Evolutionary conservation across 1,140 invertebrate genomes (phyloP).

Genomic region (Trypoxylus dichotomus): DNA sequence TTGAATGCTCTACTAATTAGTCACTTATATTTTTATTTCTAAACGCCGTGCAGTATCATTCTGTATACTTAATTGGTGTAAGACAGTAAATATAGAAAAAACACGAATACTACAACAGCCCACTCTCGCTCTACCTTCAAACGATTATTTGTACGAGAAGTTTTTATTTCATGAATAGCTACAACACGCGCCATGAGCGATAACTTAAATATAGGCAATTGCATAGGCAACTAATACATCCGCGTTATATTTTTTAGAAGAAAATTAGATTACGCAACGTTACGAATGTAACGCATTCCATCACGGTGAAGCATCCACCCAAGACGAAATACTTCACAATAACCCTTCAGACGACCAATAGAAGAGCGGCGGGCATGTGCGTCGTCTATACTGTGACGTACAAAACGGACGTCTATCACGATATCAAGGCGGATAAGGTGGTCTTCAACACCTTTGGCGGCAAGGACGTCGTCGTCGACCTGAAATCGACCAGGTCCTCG

Average conservation of each 20-base stretch:
- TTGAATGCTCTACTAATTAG: too few species aligned
- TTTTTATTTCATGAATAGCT: too few species aligned
- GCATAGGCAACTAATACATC: too few species aligned
- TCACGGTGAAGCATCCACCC: slow-evolving; percentile 33
- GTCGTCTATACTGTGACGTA: slow-evolving; percentile 37
- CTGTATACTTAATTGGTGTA: too few species aligned
- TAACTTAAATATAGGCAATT: too few species aligned
- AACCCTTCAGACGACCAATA: slow-evolving; percentile 24
- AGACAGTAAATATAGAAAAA: too few species aligned
- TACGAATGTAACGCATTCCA: slow-evolving; percentile 27
- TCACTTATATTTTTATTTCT: too few species aligned
- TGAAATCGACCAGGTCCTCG: slow-evolving; percentile 34
- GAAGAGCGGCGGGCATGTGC: slow-evolving; percentile 41
- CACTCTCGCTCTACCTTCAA: too few species aligned
- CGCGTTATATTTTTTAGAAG: slow-evolving; percentile 21
- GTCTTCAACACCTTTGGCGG: slow-evolving; percentile 35
- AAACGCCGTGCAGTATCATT: too few species aligned
- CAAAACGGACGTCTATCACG: slow-evolving; percentile 35
- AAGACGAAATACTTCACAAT: slow-evolving; percentile 33
- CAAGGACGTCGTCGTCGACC: slow-evolving; percentile 30
- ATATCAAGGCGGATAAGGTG: slow-evolving; percentile 32
- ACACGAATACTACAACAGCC: too few species aligned
- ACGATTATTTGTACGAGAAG: too few species aligned
- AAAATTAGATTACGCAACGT: slow-evolving; percentile 40
- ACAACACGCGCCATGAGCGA: too few species aligned